These are phyloP conservation scores for Protonibea diacanthus DNA, from an alignment of 2,797 vertebrate genomes.

Conservation along the genomic window DNA sequence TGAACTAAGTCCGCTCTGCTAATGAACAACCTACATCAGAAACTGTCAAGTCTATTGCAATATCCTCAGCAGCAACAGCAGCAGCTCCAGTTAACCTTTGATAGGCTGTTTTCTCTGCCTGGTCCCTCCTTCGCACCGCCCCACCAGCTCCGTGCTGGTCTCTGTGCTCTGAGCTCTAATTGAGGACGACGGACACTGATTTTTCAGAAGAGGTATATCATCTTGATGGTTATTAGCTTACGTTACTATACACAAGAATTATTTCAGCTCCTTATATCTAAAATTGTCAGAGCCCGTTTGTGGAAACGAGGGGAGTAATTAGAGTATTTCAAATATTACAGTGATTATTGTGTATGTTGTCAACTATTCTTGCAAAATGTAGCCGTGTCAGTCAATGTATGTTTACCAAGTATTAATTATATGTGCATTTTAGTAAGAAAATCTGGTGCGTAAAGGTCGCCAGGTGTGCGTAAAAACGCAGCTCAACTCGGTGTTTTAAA, in stretches of 20 bases:
- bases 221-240: not conserved
- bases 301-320: not conserved
- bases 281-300: not conserved
- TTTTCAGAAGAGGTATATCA: not conserved
- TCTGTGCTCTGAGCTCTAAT: slow-evolving; percentile 19
- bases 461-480: slow-evolving; percentile 35
- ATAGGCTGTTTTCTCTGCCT: slow-evolving; percentile 66
- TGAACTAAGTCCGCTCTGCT: slow-evolving; percentile 50
- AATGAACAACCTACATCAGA: slow-evolving; percentile 67
- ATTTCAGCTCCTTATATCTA: not conserved
- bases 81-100: slow-evolving; percentile 48
- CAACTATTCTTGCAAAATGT: not conserved
- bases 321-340: not conserved
- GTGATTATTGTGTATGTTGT: not conserved
- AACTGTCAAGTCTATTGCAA: slow-evolving; percentile 67
- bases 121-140: slow-evolving; percentile 78
- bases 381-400: not conserved
- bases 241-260: fast-evolving
- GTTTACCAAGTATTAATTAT: not conserved
- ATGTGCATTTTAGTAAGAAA: not conserved
- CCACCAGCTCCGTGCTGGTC: slow-evolving; percentile 30
- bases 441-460: slow-evolving; percentile 16
- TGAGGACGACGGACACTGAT: not conserved
- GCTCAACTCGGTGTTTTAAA: not conserved
- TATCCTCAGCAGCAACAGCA: slow-evolving; percentile 38